These are phyloP conservation scores for Luperina testacea DNA, from an alignment of 2,888 invertebrate genomes.

Conservation along the genomic window DNA sequence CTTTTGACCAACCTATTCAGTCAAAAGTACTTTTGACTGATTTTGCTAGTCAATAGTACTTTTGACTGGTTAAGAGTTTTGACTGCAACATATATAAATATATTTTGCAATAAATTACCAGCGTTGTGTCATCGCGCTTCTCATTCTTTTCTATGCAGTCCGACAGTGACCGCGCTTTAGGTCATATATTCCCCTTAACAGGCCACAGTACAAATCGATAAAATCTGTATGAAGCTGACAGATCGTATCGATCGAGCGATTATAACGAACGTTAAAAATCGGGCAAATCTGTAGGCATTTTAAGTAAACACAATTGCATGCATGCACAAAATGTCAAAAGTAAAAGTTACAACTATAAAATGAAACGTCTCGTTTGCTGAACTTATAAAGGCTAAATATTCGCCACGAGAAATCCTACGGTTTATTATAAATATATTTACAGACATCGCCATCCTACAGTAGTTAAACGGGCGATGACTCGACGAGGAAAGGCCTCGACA, in stretches of 20 bases:
- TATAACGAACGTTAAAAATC: background rate
- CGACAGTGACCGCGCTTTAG: too few species aligned
- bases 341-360: slow-evolving; percentile 39
- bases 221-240: background rate
- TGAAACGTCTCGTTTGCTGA: slow-evolving; percentile 6
- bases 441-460: slow-evolving; percentile 28
- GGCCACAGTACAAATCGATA: background rate
- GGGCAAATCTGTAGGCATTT: background rate
- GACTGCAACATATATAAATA: too few species aligned
- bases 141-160: too few species aligned
- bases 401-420: slow-evolving; percentile 30
- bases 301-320: slow-evolving; percentile 29
- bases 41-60: too few species aligned
- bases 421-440: slow-evolving; percentile 54
- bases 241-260: background rate
- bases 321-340: slow-evolving; percentile 49
- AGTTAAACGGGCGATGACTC: background rate
- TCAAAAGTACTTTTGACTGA: too few species aligned
- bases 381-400: slow-evolving; percentile 29
- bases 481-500: background rate
- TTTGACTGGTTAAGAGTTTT: too few species aligned
- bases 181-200: too few species aligned
- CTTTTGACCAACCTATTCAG: too few species aligned
- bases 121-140: too few species aligned
- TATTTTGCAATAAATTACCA: too few species aligned